A percentile compares a stretch with the other conserved stretches of the same genome.
These are phyloP conservation scores for Pogonocherus hispidulus DNA, from an alignment of 2,888 invertebrate genomes.

Conservation along the genomic window DNA sequence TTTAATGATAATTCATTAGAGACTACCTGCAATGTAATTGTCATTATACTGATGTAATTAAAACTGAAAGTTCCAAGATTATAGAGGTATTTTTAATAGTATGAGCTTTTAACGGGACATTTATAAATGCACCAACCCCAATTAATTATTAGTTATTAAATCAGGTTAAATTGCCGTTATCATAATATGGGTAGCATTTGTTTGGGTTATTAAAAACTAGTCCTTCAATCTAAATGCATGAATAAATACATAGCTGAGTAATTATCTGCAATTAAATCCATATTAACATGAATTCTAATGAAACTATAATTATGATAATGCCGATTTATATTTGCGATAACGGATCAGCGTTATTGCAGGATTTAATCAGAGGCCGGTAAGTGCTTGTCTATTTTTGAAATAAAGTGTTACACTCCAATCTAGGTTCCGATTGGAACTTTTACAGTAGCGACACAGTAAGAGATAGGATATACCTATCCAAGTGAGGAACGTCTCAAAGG, in stretches of 20 bases:
- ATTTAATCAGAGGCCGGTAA: no score
- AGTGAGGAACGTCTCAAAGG: no score
- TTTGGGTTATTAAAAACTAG: neutral
- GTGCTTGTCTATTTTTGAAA: no score
- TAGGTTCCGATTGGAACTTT: no score
- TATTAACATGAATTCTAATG: slow-evolving; percentile 3
- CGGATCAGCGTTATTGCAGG: neutral
- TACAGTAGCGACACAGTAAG: no score
- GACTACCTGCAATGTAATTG: no score
- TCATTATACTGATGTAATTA: neutral
- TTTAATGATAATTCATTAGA: no score
- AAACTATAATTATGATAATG: slow-evolving; percentile 2
- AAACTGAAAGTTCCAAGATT: neutral
- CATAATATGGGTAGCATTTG: neutral
- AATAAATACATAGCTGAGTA: neutral
- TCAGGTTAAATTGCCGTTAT: neutral
- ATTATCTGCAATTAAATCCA: slow-evolving; percentile 4
- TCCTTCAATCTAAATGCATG: neutral
- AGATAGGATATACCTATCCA: no score
- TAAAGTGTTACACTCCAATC: no score
- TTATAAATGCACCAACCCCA: neutral
- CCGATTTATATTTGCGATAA: neutral
- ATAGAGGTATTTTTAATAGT: neutral
- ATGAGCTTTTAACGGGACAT: neutral
- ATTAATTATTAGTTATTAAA: neutral